Evolutionary conservation across 2,888 invertebrate genomes (phyloP), one percentile per base, ranked within the genome.

Genomic region (Hypena proboscidalis): DNA sequence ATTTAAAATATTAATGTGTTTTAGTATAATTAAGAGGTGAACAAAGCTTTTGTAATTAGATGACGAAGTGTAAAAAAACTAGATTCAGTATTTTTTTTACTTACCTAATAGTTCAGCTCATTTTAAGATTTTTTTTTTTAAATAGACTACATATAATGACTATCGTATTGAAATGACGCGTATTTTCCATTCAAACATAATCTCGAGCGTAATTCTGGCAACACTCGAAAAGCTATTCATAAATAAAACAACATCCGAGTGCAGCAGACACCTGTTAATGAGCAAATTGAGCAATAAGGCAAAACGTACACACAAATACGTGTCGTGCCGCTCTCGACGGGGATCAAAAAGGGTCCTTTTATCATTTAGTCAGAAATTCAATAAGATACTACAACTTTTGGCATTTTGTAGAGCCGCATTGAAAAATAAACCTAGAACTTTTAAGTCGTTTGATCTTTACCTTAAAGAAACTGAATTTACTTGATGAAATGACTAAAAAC

Each of bases 351-450:
- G 30, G 26, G 31, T 34, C 41, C n/a, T n/a, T n/a, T n/a, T n/a
- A n/a, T n/a, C n/a, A n/a, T n/a, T n/a, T n/a, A 15, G 26, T 31
- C 17, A 35, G 32, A 36, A 60, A 52, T 64, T 56, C 29, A 64
- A 56, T 61, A 46, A 64, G 36, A 52, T 37, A 41, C 44, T 43
- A 43, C 42, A 53, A 65, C 45, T 61, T 47, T 33, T 27, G 32
- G 26, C 41, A 56, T 61, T 54, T 45, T 38, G n/a, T 42, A n/a
- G n/a, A n/a, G n/a, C n/a, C n/a, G n/a, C n/a, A 54, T 41, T 26
- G 19, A 14, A 4, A 45, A 50, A 48, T 38, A 53, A 47, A 49
- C 34, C 26, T 32, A 10, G 20, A 35, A 35, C 33, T 7, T 29
- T 23, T 31, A 11, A 21, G 5, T 26, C 13, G 6, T 20, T 41